phyloP scores from a whole-genome alignment of 2,888 invertebrate genomes.

The Eupithecia exiguata region DNA sequence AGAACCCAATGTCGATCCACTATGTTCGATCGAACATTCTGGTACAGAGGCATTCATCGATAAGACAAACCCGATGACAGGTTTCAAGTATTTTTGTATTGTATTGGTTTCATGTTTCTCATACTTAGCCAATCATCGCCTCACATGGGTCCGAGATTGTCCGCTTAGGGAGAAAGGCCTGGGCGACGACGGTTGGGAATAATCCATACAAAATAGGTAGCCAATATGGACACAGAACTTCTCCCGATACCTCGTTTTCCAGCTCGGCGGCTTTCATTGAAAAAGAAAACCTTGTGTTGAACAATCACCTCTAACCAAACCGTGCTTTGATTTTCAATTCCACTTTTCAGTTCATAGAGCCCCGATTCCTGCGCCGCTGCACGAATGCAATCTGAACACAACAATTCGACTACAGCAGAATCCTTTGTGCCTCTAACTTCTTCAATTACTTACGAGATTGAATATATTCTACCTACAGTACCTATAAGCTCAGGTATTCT shows the following conservation, averaged over 20 bases:
- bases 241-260: background rate
- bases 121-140: too few species aligned
- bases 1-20: background rate
- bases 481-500: background rate
- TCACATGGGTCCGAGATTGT: background rate
- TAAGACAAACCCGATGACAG: background rate
- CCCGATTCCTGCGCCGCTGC: slow-evolving; percentile 20
- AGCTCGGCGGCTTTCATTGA: background rate
- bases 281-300: background rate
- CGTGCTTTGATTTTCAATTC: slow-evolving; percentile 1
- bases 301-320: background rate
- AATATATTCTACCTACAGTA: background rate
- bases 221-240: background rate
- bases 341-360: slow-evolving; percentile 19
- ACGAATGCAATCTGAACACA: slow-evolving; percentile 25
- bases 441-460: slow-evolving; percentile 20
- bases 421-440: slow-evolving; percentile 24
- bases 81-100: too few species aligned
- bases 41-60: too few species aligned
- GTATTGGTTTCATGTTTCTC: too few species aligned
- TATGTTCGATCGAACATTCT: too few species aligned
- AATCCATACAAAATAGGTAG: background rate
- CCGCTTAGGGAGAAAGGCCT: background rate
- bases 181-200: background rate
- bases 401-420: slow-evolving; percentile 21